phyloP scores from a whole-genome alignment of 2,797 vertebrate species.

The Anabas testudineus region DNA sequence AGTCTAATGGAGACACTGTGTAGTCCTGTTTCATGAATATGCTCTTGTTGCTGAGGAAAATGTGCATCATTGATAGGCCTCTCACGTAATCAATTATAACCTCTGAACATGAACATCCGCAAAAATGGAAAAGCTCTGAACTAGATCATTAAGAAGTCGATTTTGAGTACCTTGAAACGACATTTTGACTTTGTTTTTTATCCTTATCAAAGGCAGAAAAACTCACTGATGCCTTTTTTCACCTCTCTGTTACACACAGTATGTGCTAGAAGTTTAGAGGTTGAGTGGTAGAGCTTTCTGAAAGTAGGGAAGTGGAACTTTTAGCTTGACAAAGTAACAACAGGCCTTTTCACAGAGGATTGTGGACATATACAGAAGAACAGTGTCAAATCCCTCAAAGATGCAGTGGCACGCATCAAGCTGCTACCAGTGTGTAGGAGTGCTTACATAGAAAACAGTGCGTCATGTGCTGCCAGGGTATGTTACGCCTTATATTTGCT shows the following conservation, averaged over 20 bases:
- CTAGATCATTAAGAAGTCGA: slow-evolving; percentile 25
- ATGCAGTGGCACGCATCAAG: neutral
- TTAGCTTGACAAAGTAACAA: neutral
- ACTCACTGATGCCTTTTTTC: slow-evolving; percentile 13
- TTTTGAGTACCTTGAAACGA: slow-evolving; percentile 23
- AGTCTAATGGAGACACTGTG: slow-evolving; percentile 54
- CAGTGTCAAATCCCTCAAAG: neutral
- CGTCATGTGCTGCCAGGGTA: neutral
- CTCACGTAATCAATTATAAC: slow-evolving; percentile 45
- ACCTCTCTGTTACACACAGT: slow-evolving; percentile 9
- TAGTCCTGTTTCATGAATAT: slow-evolving; percentile 57
- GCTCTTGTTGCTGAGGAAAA: slow-evolving; percentile 54
- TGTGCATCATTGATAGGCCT: slow-evolving; percentile 45
- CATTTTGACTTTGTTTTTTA: slow-evolving; percentile 16
- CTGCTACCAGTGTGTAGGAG: neutral
- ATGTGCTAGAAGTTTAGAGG: slow-evolving; percentile 1
- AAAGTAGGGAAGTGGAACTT: neutral
- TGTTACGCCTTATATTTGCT: neutral
- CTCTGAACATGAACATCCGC: slow-evolving; percentile 23
- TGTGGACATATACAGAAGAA: neutral
- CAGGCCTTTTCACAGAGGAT: neutral
- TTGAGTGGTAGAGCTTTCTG: neutral
- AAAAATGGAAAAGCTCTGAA: slow-evolving; percentile 32
- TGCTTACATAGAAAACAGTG: neutral
- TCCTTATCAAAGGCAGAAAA: neutral